Percentiles rank a stretch among this genome's conserved stretches.
Evolutionary conservation across 2,113 vertebrate genomes (phyloP).

Genomic region (Lophotis ruficrista): DNA sequence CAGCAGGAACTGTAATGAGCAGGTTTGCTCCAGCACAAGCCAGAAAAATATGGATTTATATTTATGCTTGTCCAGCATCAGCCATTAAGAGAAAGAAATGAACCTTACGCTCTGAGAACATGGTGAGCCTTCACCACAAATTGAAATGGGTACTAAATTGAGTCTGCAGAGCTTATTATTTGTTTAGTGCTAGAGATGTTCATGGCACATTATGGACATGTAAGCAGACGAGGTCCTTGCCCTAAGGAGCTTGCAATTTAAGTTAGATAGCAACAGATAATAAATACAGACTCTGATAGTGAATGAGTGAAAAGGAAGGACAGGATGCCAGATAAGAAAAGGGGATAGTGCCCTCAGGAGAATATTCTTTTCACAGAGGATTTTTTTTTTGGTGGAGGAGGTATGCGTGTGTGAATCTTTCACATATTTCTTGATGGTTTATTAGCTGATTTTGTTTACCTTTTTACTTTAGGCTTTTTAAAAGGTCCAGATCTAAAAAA

Average conservation of each 20-base stretch:
- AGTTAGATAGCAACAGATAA: constrained; percentile 47
- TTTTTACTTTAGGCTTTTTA: not conserved
- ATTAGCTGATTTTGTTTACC: not conserved
- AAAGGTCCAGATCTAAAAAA: not conserved
- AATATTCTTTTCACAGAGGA: not conserved
- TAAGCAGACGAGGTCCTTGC: constrained; percentile 41
- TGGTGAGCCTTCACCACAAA: constrained; percentile 40
- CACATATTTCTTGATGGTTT: not conserved
- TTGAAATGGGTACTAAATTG: constrained; percentile 59
- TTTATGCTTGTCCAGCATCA: constrained; percentile 1
- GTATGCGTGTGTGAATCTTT: not conserved
- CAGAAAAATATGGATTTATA: constrained; percentile 30
- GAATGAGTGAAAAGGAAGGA: not conserved
- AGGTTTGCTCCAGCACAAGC: constrained; percentile 8
- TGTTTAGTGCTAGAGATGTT: constrained; percentile 49
- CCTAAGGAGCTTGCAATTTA: constrained; percentile 41
- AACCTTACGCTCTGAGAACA: not conserved
- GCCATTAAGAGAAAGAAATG: constrained; percentile 26
- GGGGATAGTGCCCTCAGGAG: not conserved
- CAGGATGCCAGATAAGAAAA: not conserved
- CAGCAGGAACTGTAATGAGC: constrained; percentile 13
- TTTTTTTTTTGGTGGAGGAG: accelerated
- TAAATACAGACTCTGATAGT: constrained; percentile 20
- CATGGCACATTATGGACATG: constrained; percentile 11
- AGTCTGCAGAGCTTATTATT: constrained; percentile 46